Base-by-base conservation (phyloP, 2,113 vertebrate species). In the Atractosteus spatula region DNA sequence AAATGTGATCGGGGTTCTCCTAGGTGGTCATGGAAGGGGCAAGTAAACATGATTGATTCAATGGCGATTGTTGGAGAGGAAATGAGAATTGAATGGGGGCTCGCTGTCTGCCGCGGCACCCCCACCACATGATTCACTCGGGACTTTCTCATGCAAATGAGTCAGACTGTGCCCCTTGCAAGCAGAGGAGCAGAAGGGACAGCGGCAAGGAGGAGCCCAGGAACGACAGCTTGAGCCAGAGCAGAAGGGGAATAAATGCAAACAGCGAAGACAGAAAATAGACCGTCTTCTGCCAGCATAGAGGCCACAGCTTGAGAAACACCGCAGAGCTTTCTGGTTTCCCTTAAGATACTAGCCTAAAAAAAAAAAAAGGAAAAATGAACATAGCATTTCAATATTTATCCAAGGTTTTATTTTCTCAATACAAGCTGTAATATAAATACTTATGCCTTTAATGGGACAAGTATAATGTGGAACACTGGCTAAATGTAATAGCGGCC, bases 71-170 rank as follows among this genome's bases (percentile, higher is more conserved):
- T 93, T 89, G 86, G 91, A 85, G 88, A 94, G 94, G 94, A 94
- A 96, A 94, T 93, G 91, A 88, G 90, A 88, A 89, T 80, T 95
- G 93, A 96, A 96, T 94, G 88, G 93, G 89, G 83, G 87, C 89
- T 88, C 88, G 85, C 85, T 88, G 91, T 93, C 91, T 90, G 91
- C 81, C 78, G 85, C 79, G 76, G 81, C 76, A 91, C 92, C 89
- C 90, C 88, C 82, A 92, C 92, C 92, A 90, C 91, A 91, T 88
- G 91, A 92, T 81, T 91, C 90, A 94, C 83, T 80, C 86, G 82
- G 80, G 89, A 92, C 93, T 94, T 96, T 96, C 92, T 91, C 92
- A 97, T 98, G 96, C 92, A 96, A 96, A 98, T 98, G 92, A 93
- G 91, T 77, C 55, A 86, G 86, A 84, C 83, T 83, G 85, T 78